Evolutionary conservation across 2,113 vertebrate genomes (phyloP), one percentile per base, ranked within the genome.

Genomic region (Pomatostomus ruficeps): DNA sequence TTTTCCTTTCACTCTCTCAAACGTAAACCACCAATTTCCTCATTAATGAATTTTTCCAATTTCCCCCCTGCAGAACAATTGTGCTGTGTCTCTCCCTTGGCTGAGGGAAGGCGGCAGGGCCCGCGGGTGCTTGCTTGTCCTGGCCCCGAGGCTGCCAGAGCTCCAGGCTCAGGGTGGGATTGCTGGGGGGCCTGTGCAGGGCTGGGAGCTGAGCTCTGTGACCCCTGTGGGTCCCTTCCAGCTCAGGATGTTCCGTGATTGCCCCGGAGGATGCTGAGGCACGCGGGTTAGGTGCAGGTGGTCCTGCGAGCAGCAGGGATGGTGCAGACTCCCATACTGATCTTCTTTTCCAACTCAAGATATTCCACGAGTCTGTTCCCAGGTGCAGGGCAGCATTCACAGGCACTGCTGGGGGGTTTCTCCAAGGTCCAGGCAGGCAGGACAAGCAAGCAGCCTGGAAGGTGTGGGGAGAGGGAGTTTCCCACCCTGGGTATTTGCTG

Each of bases 71-170:
- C 80, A 70, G 86, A 76, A 91, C 72, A 86, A 88, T 94, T 88
- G 84, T 70, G 21, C 75, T 66, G 54, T 83, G 76, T 81, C 55
- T 48, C 76, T 79, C 55, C 62, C 74, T 43, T 59, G 89, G 77
- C 51, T 74, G 59, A 73, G 24, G 35, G 33, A 36, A 57, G 80
- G 8, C 51, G 31, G 57, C 55, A 33, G 36, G 22, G 35, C 65
- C 31, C 0, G 4, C 0, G 4, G 55, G 46, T 86, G 67, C 79
- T n/a, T n/a, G n/a, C n/a, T n/a, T n/a, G n/a, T n/a, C n/a, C n/a
- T n/a, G n/a, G n/a, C 51, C 70, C 49, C 2, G 1, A 48, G 52
- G 58, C 67, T 84, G 68, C 81, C 51, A 17, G 35, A 75, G 52
- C 52, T 67, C 21, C 43, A 12, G 71, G 70, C 26, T 18, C 23